Evolutionary conservation across 2,797 vertebrate species (phyloP), one percentile per base, ranked within the genome.

Genomic region (Enteromius fasciolatus): DNA sequence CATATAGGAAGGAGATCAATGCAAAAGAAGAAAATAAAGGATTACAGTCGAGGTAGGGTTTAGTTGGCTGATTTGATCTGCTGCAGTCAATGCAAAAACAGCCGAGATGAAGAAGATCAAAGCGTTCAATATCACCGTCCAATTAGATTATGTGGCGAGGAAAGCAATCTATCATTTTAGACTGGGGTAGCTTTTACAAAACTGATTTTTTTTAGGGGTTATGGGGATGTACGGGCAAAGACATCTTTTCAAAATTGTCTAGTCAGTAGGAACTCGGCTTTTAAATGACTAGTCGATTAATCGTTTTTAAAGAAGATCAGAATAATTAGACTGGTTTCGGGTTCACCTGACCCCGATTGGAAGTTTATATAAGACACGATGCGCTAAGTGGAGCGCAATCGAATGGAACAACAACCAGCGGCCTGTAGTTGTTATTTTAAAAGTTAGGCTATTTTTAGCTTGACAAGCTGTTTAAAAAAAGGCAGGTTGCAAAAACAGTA

Each of bases 1-100:
- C 33, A 66, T 59, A 59, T 46, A 76, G 23, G 50, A 23, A 76
- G 52, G 39, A 59, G 61, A 82, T 82, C 72, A 81, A 81, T 74
- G 59, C 70, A 81, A 74, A 63, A 66, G 44, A 25, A 36, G 20
- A 39, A 81, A 52, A 81, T 64, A 28, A 77, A 41, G 54, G 75
- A 77, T 76, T 76, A 77, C 54, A 77, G 57, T 48, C 75, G 61
- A 54, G 23, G 33, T 33, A 52, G 39, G 39, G 25, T 50, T 67
- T 33, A 41, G n/a, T 68, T 44, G 59, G 23, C 61, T 66, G 46
- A 54, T 68, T 44, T 57, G 25, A 68, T 67, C 57, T 23, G 28
- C n/a, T 11, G 64, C 36, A 25, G 52, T 79, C 61, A 39, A 48
- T 39, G 52, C 39, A 57, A 57, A 79, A 79, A 69, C 31, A 68